A percentile compares a stretch with the other conserved stretches of the same genome.
These are phyloP conservation scores for Eurois occulta DNA, from an alignment of 2,888 invertebrate species.

Conservation along the genomic window DNA sequence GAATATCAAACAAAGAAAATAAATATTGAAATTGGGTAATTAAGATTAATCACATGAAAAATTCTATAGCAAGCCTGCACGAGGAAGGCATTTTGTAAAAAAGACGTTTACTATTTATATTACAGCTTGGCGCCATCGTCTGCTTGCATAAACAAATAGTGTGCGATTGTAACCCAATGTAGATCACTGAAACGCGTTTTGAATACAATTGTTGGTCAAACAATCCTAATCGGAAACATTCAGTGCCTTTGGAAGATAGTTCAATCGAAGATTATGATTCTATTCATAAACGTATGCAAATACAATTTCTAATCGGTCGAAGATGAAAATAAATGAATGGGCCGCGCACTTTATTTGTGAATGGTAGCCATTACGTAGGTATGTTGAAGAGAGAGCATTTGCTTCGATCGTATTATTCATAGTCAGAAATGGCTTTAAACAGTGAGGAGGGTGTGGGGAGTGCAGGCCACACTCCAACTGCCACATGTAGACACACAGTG, in stretches of 20 bases:
- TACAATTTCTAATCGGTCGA: constrained; percentile 43
- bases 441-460: constrained; percentile 5
- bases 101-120: constrained; percentile 50
- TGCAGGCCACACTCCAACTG: constrained; percentile 8
- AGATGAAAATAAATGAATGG: constrained; percentile 37
- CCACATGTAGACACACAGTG: constrained; percentile 15
- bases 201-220: constrained; percentile 58
- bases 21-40: constrained; percentile 65
- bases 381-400: constrained; percentile 32
- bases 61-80: constrained; percentile 31
- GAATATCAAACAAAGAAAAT: constrained; percentile 64
- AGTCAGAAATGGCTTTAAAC: constrained; percentile 13
- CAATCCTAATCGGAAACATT: constrained; percentile 52
- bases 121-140: constrained; percentile 51
- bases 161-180: constrained; percentile 53
- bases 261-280: constrained; percentile 24
- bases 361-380: constrained; percentile 14
- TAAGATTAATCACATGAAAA: constrained; percentile 62
- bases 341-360: constrained; percentile 22
- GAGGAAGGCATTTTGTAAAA: constrained; percentile 25
- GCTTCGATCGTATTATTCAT: constrained; percentile 4
- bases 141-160: constrained; percentile 60
- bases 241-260: constrained; percentile 41
- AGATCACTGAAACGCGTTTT: constrained; percentile 60
- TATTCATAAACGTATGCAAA: constrained; percentile 34